Evolutionary conservation across 2,113 vertebrate species (phyloP), one percentile per base, ranked within the genome.

Genomic region (Peucedramus taeniatus): DNA sequence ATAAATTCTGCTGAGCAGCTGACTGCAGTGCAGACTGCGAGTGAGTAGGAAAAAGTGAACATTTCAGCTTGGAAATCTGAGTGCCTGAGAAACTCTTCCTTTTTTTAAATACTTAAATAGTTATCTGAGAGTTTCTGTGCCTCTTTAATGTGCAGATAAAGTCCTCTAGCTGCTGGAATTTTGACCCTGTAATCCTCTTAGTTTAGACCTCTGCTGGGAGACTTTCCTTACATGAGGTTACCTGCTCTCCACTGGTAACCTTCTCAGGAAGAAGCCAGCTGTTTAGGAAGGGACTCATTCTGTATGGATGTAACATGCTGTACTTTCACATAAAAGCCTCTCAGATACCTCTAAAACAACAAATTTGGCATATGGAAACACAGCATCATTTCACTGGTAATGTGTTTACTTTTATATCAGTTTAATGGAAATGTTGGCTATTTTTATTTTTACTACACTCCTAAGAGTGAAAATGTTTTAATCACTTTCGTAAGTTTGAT

Each of bases 101-200:
- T 75, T 56, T 60, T 50, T 65, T 26, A 24, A 68, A 3, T 63
- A n/a, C 81, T 64, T 88, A 66, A 74, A 65, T 35, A 20, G 23
- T 84, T 72, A 37, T 42, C 77, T 84, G 69, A 82, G 86, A 66
- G 74, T 77, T 92, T 89, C 75, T 57, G 24, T 57, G 33, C 89
- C 81, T 78, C 74, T 85, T 70, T 78, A 85, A 74, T 77, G 89
- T 89, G 65, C 83, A 80, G 77, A 95, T 88, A 80, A 96, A 91
- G 64, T 85, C 59, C 79, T 91, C 74, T 80, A 76, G 93, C 69
- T 86, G 88, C 71, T 94, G 74, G 85, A 93, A 92, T 95, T 95
- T 94, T 96, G 90, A 94, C 94, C 90, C 80, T 56, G 51, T 95
- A 93, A 97, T 97, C 93, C 87, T 95, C 87, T 97, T 94, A 97